These are phyloP conservation scores for Dysdera silvatica DNA, from an alignment of 1,140 invertebrate species.

Conservation along the genomic window DNA sequence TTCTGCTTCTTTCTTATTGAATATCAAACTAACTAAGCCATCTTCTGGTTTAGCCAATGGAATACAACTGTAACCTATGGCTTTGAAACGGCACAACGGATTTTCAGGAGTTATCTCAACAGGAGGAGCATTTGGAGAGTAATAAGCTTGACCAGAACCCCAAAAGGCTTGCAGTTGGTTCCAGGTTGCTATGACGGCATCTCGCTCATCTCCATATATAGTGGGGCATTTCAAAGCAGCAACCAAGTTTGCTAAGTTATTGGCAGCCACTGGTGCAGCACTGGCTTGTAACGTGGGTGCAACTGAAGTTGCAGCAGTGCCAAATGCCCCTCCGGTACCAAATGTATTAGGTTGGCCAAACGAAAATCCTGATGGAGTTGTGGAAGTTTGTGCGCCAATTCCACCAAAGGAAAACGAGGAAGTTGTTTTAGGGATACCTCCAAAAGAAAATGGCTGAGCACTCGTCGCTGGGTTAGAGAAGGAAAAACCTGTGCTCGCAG, in stretches of 20 bases:
- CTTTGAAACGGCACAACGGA: slow-evolving; percentile 78
- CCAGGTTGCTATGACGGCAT: slow-evolving; percentile 82
- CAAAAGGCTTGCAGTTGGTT: slow-evolving; percentile 88
- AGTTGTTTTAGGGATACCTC: too few species aligned
- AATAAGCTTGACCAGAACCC: slow-evolving; percentile 75
- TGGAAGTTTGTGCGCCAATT: too few species aligned
- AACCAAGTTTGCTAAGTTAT: slow-evolving; percentile 31
- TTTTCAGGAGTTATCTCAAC: slow-evolving; percentile 81
- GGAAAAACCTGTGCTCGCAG: too few species aligned
- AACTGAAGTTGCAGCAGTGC: background rate
- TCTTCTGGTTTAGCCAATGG: slow-evolving; percentile 75
- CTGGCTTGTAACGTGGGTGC: background rate
- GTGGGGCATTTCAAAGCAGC: slow-evolving; percentile 69
- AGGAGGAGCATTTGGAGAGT: slow-evolving; percentile 59
- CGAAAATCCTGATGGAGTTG: slow-evolving; percentile 34
- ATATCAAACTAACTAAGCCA: slow-evolving; percentile 70
- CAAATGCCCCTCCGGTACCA: background rate
- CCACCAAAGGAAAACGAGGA: too few species aligned
- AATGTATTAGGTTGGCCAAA: slow-evolving; percentile 20
- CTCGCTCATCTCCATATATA: slow-evolving; percentile 85
- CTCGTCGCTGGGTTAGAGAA: too few species aligned
- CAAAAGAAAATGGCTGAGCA: slow-evolving; percentile 45
- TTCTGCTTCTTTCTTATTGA: slow-evolving; percentile 69
- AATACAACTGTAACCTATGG: slow-evolving; percentile 78
- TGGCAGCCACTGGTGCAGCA: background rate